Evolutionary conservation across 2,797 vertebrate genomes (phyloP).

Genomic region (Meriones psammophilus): DNA sequence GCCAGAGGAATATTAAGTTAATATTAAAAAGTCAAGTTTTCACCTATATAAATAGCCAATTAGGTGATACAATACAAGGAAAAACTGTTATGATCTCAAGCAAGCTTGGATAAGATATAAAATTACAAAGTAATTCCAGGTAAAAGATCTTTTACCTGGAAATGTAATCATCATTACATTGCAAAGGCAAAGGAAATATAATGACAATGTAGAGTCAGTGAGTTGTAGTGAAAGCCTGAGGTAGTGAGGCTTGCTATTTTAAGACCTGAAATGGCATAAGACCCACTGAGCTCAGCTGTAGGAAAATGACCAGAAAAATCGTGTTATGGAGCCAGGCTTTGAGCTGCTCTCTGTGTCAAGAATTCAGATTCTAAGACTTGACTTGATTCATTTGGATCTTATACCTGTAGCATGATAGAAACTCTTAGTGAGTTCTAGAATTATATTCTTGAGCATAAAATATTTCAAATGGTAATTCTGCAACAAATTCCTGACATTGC

Average conservation of each 20-base stretch:
- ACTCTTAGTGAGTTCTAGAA: background rate
- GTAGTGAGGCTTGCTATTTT: background rate
- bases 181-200: background rate
- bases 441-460: constrained; percentile 12
- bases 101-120: background rate
- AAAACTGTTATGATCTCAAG: background rate
- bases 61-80: background rate
- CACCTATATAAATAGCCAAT: background rate
- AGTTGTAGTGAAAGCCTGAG: background rate
- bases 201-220: no score
- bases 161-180: background rate
- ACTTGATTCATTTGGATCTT: constrained; percentile 15
- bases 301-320: background rate
- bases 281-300: background rate
- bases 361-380: background rate
- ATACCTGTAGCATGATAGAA: background rate
- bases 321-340: background rate
- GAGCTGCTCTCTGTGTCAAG: background rate
- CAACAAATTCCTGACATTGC: background rate
- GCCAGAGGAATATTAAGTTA: background rate
- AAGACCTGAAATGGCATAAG: background rate
- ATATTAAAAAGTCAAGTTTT: background rate
- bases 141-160: background rate
- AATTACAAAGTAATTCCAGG: background rate
- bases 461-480: background rate